Base-by-base conservation (phyloP, 2,888 invertebrate genomes). In the Pollenia amentaria region DNA sequence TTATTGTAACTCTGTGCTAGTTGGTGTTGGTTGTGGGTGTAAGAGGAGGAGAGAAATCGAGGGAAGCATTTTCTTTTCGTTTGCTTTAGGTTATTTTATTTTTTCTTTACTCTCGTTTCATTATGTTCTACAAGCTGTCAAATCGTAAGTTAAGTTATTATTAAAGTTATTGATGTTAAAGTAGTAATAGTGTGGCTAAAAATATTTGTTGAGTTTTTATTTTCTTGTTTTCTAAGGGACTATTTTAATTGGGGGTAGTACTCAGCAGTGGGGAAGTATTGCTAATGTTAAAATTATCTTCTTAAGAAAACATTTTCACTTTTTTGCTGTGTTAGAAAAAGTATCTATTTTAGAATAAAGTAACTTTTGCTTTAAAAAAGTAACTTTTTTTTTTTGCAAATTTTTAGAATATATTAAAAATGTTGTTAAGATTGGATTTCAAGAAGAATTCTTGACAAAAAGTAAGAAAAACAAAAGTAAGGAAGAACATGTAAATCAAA, bases 141-240 rank as follows among this genome's bases (percentile, higher is more conserved):
- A 73, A 73, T 38, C 69, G 53, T 60, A 62, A 21, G 29, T 29
- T 67, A 79, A 84, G 48, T 79, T 84, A 53, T 76, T 65, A 70
- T 77, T 70, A 64, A 77, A 77, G 70, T 77, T 62, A 64, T 75
- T 57, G 53, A 11, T 73, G 60, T 60, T 44, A 67, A 67, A 40
- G 53, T 44, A 14, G 57, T 65, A 38, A 38, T 21, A 40, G 42
- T 38, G 16, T 53, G 10, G 12, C 9, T n/a, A 12, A 55, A 14
- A 3, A 18, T 60, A 48, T 51, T 85, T 53, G 72, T 46, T 73
- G 44, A 40, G 40, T 29, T 65, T 48, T 21, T 21, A n/a, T 44
- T 44, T 42, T 8, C n/a, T 65, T 65, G 18, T 18, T 40, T 8
- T 11, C 38, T 16, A 14, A 60, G 1, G 18, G 42, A 16, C 16